phyloP scores from a whole-genome alignment of 2,797 vertebrate species.

The Poeciliopsis gracilis region DNA sequence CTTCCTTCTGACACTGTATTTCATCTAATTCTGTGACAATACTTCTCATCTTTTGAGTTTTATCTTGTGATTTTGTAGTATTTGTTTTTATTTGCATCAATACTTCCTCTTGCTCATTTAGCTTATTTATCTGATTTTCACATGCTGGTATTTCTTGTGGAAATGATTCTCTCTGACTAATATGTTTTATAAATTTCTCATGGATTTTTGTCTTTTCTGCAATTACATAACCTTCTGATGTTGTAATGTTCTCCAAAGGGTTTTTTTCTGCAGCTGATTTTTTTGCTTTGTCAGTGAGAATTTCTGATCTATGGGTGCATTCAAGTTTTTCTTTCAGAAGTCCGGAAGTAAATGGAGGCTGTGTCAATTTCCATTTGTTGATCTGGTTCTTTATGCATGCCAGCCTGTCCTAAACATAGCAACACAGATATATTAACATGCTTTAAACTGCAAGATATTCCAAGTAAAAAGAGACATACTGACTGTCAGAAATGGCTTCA shows the following conservation, averaged over 20 bases:
- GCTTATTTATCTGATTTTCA: slow-evolving; percentile 34
- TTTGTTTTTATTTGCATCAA: slow-evolving; percentile 36
- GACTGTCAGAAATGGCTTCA: neutral
- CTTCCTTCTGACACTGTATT: slow-evolving; percentile 29
- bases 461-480: neutral
- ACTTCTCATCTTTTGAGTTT: slow-evolving; percentile 46
- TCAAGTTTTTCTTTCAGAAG: slow-evolving; percentile 11
- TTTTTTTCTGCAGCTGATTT: neutral
- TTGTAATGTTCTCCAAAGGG: neutral
- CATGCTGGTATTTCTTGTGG: slow-evolving; percentile 28
- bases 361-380: slow-evolving; percentile 38
- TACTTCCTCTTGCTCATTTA: slow-evolving; percentile 37
- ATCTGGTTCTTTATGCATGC: slow-evolving; percentile 43
- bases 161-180: slow-evolving; percentile 21
- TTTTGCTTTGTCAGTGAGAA: neutral
- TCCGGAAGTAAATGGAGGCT: slow-evolving; percentile 28
- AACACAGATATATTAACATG: neutral
- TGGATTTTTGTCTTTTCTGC: slow-evolving; percentile 24
- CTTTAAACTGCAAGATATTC: neutral
- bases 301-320: neutral
- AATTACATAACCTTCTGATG: slow-evolving; percentile 21
- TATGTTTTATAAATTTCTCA: slow-evolving; percentile 30
- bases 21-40: slow-evolving; percentile 55
- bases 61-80: slow-evolving; percentile 37
- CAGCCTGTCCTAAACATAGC: slow-evolving; percentile 51